Evolutionary conservation across 30 jellyfish, hydroid and myxozoan species (phyloP).

Genomic region (Hydractinia symbiolongicarpus): DNA sequence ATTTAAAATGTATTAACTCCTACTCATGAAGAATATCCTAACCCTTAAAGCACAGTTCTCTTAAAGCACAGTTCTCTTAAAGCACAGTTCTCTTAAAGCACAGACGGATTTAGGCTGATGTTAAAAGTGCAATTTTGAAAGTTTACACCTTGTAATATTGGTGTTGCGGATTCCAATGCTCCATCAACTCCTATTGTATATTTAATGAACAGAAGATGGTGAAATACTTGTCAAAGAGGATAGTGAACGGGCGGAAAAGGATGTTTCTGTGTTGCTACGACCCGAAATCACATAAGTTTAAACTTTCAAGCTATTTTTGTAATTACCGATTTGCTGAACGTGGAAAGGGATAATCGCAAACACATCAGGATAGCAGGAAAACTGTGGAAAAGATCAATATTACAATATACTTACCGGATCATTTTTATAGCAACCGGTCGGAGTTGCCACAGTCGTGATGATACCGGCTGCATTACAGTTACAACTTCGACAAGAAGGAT

Average conservation of each 20-base stretch:
- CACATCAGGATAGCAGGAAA: no score
- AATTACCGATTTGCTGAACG: background rate
- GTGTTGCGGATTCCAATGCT: no score
- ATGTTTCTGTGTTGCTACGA: background rate
- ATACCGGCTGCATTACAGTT: conserved; percentile 75
- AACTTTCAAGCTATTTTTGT: background rate
- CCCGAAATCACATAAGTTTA: background rate
- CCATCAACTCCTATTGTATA: no score
- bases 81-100: no score
- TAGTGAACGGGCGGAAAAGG: no score
- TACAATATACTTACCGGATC: conserved; percentile 36
- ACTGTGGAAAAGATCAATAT: no score
- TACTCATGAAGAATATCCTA: no score
- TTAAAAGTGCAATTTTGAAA: background rate
- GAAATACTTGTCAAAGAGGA: background rate
- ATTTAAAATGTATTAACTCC: no score
- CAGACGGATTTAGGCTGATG: background rate
- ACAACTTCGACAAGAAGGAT: conserved; percentile 55
- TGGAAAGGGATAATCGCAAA: background rate
- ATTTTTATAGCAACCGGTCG: conserved; percentile 50
- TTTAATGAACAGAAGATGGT: background rate
- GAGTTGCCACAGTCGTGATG: conserved; percentile 10
- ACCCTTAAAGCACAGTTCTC: no score
- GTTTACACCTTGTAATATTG: background rate
- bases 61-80: no score